Conservation (phyloP, 2,113 vertebrate species). For the Daubentonia madagascariensis region DNA sequence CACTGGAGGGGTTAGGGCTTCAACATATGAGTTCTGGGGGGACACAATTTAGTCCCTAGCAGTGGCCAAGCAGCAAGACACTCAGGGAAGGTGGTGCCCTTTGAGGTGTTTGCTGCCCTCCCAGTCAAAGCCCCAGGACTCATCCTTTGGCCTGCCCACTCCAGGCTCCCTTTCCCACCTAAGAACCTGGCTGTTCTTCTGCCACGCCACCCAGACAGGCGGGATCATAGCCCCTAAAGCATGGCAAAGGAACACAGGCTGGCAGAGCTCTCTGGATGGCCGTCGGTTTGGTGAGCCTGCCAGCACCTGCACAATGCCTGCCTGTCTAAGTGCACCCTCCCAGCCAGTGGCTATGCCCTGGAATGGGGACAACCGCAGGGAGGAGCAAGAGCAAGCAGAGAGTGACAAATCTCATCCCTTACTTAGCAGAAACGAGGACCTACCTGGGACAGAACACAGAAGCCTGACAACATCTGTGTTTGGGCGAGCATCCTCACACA, state of each 20-base stretch:
- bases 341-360: neutral
- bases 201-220: too few relatives aligned
- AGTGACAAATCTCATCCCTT: neutral
- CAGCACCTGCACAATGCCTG: neutral
- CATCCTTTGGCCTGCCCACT: neutral
- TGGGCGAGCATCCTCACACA: neutral
- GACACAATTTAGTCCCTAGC: neutral
- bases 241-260: too few relatives aligned
- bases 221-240: neutral
- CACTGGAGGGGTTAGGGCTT: neutral
- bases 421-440: neutral
- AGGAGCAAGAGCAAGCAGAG: neutral
- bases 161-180: too few relatives aligned
- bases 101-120: neutral
- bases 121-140: neutral
- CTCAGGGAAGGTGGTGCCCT: neutral
- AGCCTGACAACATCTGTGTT: fast-evolving
- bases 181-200: neutral
- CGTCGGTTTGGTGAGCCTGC: neutral
- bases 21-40: too few relatives aligned
- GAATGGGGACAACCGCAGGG: neutral
- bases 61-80: neutral
- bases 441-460: neutral
- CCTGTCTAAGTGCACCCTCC: neutral
- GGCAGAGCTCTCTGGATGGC: neutral